Percentiles rank a stretch among this genome's conserved stretches.
These are phyloP conservation scores for Brachylomia viminalis DNA, from an alignment of 2,888 invertebrate species.

Conservation along the genomic window DNA sequence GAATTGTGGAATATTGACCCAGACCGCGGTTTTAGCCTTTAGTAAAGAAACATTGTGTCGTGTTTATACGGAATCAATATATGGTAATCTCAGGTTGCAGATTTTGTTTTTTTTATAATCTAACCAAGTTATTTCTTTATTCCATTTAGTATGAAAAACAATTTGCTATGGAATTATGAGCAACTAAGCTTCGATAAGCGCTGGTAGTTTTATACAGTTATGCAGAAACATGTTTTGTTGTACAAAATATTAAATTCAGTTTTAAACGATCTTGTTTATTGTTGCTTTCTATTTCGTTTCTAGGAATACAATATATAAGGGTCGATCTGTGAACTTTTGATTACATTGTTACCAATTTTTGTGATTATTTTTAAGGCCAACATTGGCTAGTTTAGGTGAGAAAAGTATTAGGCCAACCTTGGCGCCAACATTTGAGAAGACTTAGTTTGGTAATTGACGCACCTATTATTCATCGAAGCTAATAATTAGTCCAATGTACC, in stretches of 20 bases:
- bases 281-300: conserved; percentile 8
- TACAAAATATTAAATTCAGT: conserved; percentile 15
- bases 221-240: conserved; percentile 15
- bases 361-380: conserved; percentile 1
- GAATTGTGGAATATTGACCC: neutral
- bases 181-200: neutral
- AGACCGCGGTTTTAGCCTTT: neutral
- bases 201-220: conserved; percentile 14
- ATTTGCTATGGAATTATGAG: neutral
- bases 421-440: neutral
- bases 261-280: conserved; percentile 3
- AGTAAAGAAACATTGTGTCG: neutral
- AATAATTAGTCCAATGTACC: conserved; percentile 20
- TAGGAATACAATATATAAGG: conserved; percentile 1
- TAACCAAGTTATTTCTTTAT: neutral
- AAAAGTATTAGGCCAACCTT: neutral
- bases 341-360: neutral
- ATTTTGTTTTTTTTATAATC: neutral
- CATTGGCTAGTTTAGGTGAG: neutral
- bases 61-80: neutral
- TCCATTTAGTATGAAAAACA: neutral
- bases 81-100: neutral
- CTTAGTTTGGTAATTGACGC: neutral
- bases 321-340: neutral
- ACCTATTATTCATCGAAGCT: conserved; percentile 10